Evolutionary conservation across 2,113 vertebrate genomes (phyloP), one percentile per base, ranked within the genome.

Genomic region (Chrysemys picta): DNA sequence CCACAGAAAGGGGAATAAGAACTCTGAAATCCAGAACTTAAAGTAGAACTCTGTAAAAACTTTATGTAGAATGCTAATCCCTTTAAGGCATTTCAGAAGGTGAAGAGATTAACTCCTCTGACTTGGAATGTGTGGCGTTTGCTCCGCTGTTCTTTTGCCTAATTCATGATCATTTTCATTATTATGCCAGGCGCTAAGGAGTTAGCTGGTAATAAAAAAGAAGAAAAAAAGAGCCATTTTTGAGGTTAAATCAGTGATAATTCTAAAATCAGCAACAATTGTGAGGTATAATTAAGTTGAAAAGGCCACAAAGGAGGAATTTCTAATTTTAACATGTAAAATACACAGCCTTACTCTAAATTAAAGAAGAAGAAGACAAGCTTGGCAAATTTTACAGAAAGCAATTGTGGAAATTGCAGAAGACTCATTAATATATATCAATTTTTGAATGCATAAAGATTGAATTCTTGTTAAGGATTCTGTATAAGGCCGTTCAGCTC

Each of bases 211-310:
- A 89, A 91, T 84, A 94, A 88, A 90, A 80, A 89, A 85, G 42
- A 29, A 93, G 29, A 25, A 3, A 45, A 85, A 84, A 13, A 72
- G 59, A 89, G 11, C 75, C 21, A 31, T 42, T 84, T 87, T 94
- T 94, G 19, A 97, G 95, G 91, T 95, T 97, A 96, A 96, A 78
- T 24, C 93, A 92, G 83, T 94, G 87, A 93, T 80, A 62, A 82
- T 88, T 91, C 42, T 52, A 75, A 96, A 98, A 97, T 96, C 47
- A 94, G 89, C 80, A 97, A 94, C 81, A 95, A 96, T 96, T 97
- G 17, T 96, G 90, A 95, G 53, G 91, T 96, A 95, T 97, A 98
- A 98, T 97, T 97, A 97, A 96, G 82, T 96, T 97, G 85, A 97
- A 97, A 94, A 96, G 83, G 81, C 75, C 92, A 96, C 91, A 92